A percentile compares a stretch with the other conserved stretches of the same genome.
Conservation (phyloP, 2,888 invertebrate genomes). For the Mythimna vitellina region DNA sequence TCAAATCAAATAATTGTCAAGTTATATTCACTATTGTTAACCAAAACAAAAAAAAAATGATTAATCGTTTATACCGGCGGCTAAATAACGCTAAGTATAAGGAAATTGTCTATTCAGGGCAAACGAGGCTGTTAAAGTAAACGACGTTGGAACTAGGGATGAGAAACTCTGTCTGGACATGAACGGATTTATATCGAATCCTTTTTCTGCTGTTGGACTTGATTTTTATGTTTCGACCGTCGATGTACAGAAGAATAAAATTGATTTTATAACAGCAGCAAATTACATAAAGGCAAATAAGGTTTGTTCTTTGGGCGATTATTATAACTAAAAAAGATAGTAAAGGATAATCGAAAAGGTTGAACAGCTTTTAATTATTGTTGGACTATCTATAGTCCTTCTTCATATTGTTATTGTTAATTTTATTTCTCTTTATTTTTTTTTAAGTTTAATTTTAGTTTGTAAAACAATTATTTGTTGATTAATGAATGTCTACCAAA, state of each 20-base stretch:
- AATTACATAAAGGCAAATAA: too few species aligned
- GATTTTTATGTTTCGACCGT: background rate
- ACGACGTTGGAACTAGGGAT: slow-evolving; percentile 54
- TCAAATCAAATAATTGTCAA: slow-evolving; percentile 8
- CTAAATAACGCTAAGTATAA: slow-evolving; percentile 57
- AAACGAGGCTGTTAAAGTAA: slow-evolving; percentile 63
- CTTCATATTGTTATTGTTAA: too few species aligned
- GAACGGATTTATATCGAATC: slow-evolving; percentile 16
- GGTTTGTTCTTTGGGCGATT: too few species aligned
- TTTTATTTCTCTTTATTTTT: too few species aligned
- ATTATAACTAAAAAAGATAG: background rate
- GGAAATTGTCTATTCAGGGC: slow-evolving; percentile 64
- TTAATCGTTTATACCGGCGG: slow-evolving; percentile 49
- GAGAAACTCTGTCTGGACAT: slow-evolving; percentile 21
- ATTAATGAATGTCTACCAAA: too few species aligned
- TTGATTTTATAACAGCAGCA: background rate
- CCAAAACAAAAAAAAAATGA: slow-evolving; percentile 56
- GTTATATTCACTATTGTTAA: slow-evolving; percentile 32
- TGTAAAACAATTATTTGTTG: too few species aligned
- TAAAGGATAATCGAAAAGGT: background rate
- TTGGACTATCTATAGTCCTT: background rate
- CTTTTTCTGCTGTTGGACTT: background rate
- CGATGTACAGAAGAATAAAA: background rate
- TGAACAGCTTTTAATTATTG: background rate
- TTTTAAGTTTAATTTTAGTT: too few species aligned